These are phyloP conservation scores for Ascaphus truei DNA, from an alignment of 2,113 vertebrate species.

Conservation along the genomic window DNA sequence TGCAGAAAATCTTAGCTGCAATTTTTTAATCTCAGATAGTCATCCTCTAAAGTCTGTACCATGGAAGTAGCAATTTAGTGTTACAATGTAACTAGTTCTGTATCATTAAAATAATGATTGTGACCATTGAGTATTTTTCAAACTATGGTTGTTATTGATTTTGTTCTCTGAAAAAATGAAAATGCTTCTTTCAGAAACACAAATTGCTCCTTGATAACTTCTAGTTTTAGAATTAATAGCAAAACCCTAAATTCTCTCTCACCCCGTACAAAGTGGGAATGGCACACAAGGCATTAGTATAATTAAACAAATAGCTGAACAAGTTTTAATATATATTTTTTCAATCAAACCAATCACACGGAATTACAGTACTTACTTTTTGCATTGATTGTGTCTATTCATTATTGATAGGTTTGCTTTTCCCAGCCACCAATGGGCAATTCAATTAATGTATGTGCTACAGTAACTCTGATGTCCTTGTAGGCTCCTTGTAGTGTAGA, in stretches of 20 bases:
- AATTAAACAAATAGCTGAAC: background rate
- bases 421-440: background rate
- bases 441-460: background rate
- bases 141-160: background rate
- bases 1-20: too few relatives aligned
- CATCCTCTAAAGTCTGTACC: too few relatives aligned
- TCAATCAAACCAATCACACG: background rate
- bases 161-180: background rate
- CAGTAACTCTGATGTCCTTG: background rate
- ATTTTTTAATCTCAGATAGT: too few relatives aligned
- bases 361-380: background rate
- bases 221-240: background rate
- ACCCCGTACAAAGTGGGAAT: background rate
- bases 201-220: background rate
- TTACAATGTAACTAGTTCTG: too few relatives aligned
- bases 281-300: too few relatives aligned
- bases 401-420: constrained; percentile 15
- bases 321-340: background rate
- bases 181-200: background rate
- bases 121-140: background rate
- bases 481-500: background rate
- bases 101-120: too few relatives aligned
- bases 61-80: too few relatives aligned
- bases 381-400: background rate
- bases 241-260: too few relatives aligned